Base-by-base conservation (phyloP, 2,797 vertebrate genomes). In the Sebastes vulpes region DNA sequence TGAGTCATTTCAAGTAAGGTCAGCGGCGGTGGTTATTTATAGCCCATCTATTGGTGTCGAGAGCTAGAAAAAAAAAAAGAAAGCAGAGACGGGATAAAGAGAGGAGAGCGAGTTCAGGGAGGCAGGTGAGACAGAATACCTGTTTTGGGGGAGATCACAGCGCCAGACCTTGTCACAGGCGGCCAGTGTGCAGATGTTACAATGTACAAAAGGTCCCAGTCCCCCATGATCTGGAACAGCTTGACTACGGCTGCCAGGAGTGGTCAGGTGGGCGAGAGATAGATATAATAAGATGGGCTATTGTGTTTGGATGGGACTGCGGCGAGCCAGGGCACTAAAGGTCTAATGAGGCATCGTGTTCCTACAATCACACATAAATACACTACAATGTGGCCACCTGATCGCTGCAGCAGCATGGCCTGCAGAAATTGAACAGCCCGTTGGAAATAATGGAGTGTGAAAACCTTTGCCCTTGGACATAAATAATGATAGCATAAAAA, bases 281-380 rank as follows among this genome's bases (percentile, higher is more conserved):
- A 73, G 83, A 88, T 87, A 89, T 89, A 93, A 95, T 92, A 90
- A 93, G 86, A 85, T 57, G 86, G 86, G 54, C 89, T 66, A 91
- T 93, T 93, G 92, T 94, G 93, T 92, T 79, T 85, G 73, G 81
- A 89, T 71, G 84, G 89, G 67, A 52, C 84, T 52, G 91, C 58
- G 53, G 87, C 52, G 72, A 80, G 82, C 81, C 73, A 20, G 91
- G 90, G 86, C 87, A 81, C 77, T 65, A 60, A 76, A 85, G 90
- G 92, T 87, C 91, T 93, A 95, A 94, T 95, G 92, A 93, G 89
- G 85, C 90, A 52, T 77, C 85, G 53, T 93, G 93, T 93, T 91
- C 82, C 79, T 81, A 90, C 92, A 88, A 90, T 86, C 77, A 32
- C 87, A 89, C 77, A 76, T 84, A 84, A 89, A 87, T 82, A 81